phyloP scores from a whole-genome alignment of 2,113 vertebrate genomes.

The Pimephales promelas region DNA sequence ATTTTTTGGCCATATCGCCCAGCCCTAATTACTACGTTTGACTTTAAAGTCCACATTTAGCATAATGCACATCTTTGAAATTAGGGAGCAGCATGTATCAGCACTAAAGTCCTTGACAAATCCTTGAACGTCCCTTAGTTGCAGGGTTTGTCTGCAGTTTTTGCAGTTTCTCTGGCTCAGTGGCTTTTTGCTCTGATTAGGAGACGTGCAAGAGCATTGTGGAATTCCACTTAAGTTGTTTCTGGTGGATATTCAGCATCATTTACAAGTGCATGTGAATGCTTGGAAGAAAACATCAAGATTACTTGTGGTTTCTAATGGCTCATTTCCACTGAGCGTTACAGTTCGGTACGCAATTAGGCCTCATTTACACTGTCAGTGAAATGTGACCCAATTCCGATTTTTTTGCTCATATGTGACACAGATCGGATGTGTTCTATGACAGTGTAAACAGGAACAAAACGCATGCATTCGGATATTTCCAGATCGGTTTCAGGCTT shows the following conservation, averaged over 20 bases:
- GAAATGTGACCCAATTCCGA: no score
- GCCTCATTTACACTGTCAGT: no score
- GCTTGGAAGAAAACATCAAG: background rate
- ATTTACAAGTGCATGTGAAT: background rate
- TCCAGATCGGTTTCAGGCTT: no score
- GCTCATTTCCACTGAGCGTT: no score
- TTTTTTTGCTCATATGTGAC: no score
- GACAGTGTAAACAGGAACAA: no score
- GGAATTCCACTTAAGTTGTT: background rate
- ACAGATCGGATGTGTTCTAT: no score
- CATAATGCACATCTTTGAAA: background rate
- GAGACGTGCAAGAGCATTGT: background rate
- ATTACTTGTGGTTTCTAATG: background rate
- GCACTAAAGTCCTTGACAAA: background rate
- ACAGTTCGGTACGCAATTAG: no score
- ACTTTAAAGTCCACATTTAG: background rate
- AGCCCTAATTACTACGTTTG: no score
- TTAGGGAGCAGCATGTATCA: background rate
- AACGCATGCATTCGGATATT: no score
- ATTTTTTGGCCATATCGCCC: no score
- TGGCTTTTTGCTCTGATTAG: background rate
- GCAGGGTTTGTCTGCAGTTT: constrained; percentile 5
- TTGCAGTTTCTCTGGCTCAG: background rate
- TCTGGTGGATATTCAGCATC: background rate
- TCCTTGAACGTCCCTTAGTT: background rate